phyloP scores from a whole-genome alignment of 2,888 invertebrate genomes.

The Hyalella azteca region DNA sequence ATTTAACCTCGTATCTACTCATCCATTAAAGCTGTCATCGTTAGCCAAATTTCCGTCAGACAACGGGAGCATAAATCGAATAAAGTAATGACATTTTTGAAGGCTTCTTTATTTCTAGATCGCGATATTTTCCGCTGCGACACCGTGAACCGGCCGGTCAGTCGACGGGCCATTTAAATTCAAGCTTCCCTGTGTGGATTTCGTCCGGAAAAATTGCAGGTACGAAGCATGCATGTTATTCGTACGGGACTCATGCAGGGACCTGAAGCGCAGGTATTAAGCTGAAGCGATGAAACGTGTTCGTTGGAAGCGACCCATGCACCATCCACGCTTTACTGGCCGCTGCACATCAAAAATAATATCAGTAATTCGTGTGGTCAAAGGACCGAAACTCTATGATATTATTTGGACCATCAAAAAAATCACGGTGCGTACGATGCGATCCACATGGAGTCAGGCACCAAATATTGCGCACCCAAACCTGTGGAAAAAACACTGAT shows the following conservation, averaged over 20 bases:
- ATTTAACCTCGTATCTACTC: not conserved
- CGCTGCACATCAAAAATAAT: constrained; percentile 18
- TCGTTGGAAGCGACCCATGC: not conserved
- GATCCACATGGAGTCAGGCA: no score
- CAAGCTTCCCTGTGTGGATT: not conserved
- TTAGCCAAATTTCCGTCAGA: not conserved
- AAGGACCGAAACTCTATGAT: not conserved
- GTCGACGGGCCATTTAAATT: constrained; percentile 2
- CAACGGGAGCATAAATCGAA: not conserved
- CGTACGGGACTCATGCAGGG: constrained; percentile 16
- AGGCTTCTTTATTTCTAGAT: not conserved
- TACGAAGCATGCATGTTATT: not conserved
- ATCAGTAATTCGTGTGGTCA: constrained; percentile 17
- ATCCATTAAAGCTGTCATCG: constrained; percentile 14
- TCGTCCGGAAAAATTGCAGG: not conserved
- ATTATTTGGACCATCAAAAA: not conserved
- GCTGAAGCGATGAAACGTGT: constrained; percentile 18
- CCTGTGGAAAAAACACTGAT: no score
- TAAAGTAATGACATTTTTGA: constrained; percentile 6
- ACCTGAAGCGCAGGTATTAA: not conserved
- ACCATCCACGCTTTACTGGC: not conserved
- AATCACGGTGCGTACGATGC: no score
- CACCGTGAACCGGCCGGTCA: not conserved
- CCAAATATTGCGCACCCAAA: no score
- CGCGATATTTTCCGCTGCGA: not conserved